phyloP scores from a whole-genome alignment of 2,888 invertebrate species.

The Aphelenchoides bicaudatus region DNA sequence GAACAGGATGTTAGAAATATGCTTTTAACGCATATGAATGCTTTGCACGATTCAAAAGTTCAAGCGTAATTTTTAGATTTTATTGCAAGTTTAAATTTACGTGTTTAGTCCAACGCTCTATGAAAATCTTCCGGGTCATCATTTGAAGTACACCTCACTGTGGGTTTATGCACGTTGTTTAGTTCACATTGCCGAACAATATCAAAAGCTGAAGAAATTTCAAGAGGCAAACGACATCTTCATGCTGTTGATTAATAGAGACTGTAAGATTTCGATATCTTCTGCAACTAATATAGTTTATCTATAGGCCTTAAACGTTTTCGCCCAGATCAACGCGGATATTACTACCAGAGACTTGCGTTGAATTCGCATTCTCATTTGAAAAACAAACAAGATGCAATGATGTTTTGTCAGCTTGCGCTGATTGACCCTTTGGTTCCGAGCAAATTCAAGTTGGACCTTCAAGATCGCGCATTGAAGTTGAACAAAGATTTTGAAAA shows the following conservation, averaged over 20 bases:
- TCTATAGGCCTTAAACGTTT: slow-evolving; percentile 48
- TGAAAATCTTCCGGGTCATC: slow-evolving; percentile 67
- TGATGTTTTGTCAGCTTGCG: slow-evolving; percentile 21
- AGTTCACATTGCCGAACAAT: slow-evolving; percentile 63
- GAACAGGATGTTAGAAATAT: no score
- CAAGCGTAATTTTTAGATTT: no score
- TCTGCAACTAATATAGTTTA: not conserved
- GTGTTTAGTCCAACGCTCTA: no score
- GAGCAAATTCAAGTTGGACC: slow-evolving; percentile 33
- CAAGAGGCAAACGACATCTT: slow-evolving; percentile 66
- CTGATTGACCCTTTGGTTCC: slow-evolving; percentile 18
- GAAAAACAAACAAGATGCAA: slow-evolving; percentile 61
- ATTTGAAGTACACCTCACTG: slow-evolving; percentile 68
- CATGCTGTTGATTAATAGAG: slow-evolving; percentile 65
- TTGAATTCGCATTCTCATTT: slow-evolving; percentile 66
- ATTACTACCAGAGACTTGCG: slow-evolving; percentile 68
- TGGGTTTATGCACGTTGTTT: slow-evolving; percentile 63
- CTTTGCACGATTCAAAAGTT: no score
- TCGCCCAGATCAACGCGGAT: slow-evolving; percentile 62
- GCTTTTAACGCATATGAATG: no score
- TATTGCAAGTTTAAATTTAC: no score
- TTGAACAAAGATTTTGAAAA: slow-evolving; percentile 17
- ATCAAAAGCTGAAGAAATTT: slow-evolving; percentile 64
- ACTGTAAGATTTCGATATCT: slow-evolving; percentile 29
- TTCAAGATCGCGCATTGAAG: slow-evolving; percentile 40